Evolutionary conservation across 1,140 invertebrate genomes (phyloP).

Genomic region (Hyphantria cunea): DNA sequence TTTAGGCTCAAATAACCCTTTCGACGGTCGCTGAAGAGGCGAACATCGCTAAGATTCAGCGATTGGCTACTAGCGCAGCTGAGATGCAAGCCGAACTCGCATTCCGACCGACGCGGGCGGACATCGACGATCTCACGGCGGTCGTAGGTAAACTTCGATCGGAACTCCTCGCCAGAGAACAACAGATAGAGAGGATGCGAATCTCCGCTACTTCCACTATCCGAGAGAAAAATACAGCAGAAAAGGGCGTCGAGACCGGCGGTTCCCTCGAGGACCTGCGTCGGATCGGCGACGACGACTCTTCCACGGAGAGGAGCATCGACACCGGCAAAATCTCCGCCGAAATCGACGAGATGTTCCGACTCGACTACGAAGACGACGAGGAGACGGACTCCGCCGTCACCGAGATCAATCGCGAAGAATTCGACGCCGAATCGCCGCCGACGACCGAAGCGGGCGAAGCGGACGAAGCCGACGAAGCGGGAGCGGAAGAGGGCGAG

Average conservation of each 20-base stretch:
- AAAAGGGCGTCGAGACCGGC: slow-evolving; percentile 56
- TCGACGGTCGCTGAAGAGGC: slow-evolving; percentile 67
- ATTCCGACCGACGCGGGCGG: slow-evolving; percentile 64
- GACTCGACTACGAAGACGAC: slow-evolving; percentile 67
- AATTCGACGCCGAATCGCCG: slow-evolving; percentile 29
- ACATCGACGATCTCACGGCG: slow-evolving; percentile 63
- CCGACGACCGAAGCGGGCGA: slow-evolving; percentile 7
- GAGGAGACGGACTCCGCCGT: slow-evolving; percentile 63
- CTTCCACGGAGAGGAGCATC: slow-evolving; percentile 37
- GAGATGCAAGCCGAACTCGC: slow-evolving; percentile 74
- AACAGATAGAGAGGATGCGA: slow-evolving; percentile 43
- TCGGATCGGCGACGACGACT: slow-evolving; percentile 15
- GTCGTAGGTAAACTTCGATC: slow-evolving; percentile 53
- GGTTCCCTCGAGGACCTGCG: slow-evolving; percentile 46
- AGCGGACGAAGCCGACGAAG: slow-evolving; percentile 11
- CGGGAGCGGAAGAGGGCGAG: slow-evolving; percentile 12
- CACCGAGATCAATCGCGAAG: slow-evolving; percentile 58
- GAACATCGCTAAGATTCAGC: slow-evolving; percentile 68
- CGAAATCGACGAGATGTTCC: slow-evolving; percentile 74
- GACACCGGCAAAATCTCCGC: slow-evolving; percentile 61
- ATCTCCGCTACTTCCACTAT: slow-evolving; percentile 32
- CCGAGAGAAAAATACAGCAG: slow-evolving; percentile 33
- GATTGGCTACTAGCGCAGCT: slow-evolving; percentile 60
- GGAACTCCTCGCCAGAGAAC: slow-evolving; percentile 54
- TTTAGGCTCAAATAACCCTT: slow-evolving; percentile 61